phyloP scores from a whole-genome alignment of 2,888 invertebrate genomes.

The Sturmia bella region DNA sequence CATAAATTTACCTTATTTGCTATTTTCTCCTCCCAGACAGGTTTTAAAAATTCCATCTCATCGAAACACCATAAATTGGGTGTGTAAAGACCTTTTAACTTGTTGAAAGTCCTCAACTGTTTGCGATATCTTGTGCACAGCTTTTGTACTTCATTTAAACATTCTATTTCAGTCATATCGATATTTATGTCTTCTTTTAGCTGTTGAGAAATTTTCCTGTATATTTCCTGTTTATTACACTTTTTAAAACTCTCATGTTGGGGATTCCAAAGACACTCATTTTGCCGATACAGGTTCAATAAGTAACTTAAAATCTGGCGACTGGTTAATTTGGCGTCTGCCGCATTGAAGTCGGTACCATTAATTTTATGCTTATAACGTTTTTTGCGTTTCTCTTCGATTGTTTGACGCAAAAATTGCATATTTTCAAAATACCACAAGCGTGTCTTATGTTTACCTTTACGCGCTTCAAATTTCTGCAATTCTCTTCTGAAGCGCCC shows the following conservation, averaged over 20 bases:
- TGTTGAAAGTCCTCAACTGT: slow-evolving; percentile 75
- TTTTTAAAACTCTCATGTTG: slow-evolving; percentile 73
- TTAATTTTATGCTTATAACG: slow-evolving; percentile 19
- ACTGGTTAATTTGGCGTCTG: slow-evolving; percentile 50
- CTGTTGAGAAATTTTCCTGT: slow-evolving; percentile 72
- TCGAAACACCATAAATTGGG: slow-evolving; percentile 79
- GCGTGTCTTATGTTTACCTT: slow-evolving; percentile 74
- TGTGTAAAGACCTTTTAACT: slow-evolving; percentile 76
- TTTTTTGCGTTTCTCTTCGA: slow-evolving; percentile 73
- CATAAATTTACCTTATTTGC: slow-evolving; percentile 72
- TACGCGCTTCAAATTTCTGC: slow-evolving; percentile 73
- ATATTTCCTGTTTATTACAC: slow-evolving; percentile 73
- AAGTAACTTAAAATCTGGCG: slow-evolving; percentile 75
- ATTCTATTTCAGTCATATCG: slow-evolving; percentile 74
- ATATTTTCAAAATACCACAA: slow-evolving; percentile 78
- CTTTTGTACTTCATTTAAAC: slow-evolving; percentile 76
- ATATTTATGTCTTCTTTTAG: slow-evolving; percentile 73
- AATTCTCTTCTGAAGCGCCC: slow-evolving; percentile 76
- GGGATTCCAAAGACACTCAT: slow-evolving; percentile 77
- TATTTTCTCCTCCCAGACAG: slow-evolving; percentile 75
- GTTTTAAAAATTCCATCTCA: slow-evolving; percentile 76
- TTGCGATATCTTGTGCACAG: slow-evolving; percentile 76
- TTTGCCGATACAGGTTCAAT: slow-evolving; percentile 72
- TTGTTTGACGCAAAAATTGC: slow-evolving; percentile 74
- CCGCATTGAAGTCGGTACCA: background rate